These are phyloP conservation scores for Cardinalis cardinalis DNA, from an alignment of 2,113 vertebrate genomes.

Conservation along the genomic window DNA sequence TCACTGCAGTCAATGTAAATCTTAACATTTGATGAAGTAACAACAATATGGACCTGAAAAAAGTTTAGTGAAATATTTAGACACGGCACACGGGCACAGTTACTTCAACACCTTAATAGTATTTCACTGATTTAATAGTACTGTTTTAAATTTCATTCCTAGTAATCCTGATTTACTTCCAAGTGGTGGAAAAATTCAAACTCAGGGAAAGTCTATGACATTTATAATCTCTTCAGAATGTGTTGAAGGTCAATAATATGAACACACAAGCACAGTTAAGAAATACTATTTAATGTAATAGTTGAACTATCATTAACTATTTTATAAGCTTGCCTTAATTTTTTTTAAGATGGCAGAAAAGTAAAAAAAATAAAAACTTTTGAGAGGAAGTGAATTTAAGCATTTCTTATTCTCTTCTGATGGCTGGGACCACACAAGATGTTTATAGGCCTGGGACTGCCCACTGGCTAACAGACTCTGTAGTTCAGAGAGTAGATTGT, in stretches of 20 bases:
- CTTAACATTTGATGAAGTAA: conserved; percentile 86
- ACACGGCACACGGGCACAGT: not conserved
- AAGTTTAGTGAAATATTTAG: not conserved
- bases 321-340: not conserved
- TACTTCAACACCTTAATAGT: not conserved
- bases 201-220: not conserved
- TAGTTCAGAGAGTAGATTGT: not conserved
- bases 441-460: not conserved
- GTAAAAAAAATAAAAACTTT: not conserved
- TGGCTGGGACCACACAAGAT: conserved; percentile 6
- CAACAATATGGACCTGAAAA: conserved; percentile 89
- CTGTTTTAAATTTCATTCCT: not conserved
- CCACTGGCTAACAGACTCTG: not conserved
- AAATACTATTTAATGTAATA: not conserved
- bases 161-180: not conserved
- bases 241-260: not conserved
- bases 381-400: not conserved
- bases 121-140: not conserved
- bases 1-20: conserved; percentile 92
- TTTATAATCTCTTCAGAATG: not conserved
- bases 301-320: not conserved
- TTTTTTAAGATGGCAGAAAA: not conserved
- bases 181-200: not conserved
- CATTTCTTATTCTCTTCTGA: not conserved
- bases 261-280: not conserved